phyloP scores from a whole-genome alignment of 2,888 invertebrate species.

The Hemithea aestivaria region DNA sequence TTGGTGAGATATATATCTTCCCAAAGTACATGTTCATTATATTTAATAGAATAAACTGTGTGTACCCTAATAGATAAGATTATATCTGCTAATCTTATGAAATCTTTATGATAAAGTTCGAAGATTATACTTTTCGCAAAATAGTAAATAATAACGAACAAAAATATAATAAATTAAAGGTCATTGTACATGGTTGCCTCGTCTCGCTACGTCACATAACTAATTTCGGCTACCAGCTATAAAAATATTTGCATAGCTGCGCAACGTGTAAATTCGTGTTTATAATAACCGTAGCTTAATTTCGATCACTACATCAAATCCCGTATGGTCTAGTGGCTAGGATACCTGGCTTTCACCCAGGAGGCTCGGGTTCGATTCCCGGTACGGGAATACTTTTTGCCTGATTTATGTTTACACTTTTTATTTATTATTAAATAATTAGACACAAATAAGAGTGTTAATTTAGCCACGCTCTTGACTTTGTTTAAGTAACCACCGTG shows the following conservation, averaged over 20 bases:
- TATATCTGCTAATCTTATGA: no score
- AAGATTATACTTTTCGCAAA: no score
- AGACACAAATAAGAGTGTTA: conserved; percentile 7
- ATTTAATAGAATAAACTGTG: no score
- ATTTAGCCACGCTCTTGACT: conserved; percentile 20
- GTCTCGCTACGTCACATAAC: background rate
- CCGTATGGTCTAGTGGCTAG: conserved; percentile 83
- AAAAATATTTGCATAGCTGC: no score
- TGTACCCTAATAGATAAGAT: no score
- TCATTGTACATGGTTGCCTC: no score
- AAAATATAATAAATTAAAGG: no score
- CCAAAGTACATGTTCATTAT: no score
- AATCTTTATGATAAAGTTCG: no score
- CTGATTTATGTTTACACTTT: conserved; percentile 9
- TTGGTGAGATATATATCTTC: no score
- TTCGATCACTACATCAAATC: conserved; percentile 10
- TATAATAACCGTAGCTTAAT: background rate
- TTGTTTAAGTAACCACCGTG: conserved; percentile 22
- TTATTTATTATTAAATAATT: conserved; percentile 4
- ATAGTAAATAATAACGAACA: no score
- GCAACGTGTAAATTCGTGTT: background rate
- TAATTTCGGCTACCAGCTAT: no score
- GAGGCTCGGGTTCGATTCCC: conserved; percentile 81
- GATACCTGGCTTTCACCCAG: conserved; percentile 86
- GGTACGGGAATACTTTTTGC: conserved; percentile 47